phyloP scores from a whole-genome alignment of 2,888 invertebrate species.

The Siphlonurus alternatus region DNA sequence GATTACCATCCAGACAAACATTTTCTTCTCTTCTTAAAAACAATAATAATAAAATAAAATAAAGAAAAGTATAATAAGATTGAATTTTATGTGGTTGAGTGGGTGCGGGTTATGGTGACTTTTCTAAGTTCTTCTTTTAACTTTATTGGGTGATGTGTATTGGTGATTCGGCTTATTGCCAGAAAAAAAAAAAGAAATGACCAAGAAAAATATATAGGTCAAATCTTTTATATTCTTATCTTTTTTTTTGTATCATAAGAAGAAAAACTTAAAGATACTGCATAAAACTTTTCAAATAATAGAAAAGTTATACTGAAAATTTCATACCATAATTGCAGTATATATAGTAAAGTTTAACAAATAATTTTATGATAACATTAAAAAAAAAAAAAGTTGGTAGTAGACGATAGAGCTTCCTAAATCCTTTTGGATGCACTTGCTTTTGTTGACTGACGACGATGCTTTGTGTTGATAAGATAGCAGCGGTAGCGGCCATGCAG shows the following conservation, averaged over 20 bases:
- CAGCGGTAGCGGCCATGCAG: no score
- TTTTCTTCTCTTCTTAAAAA: background rate
- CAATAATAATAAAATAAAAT: background rate
- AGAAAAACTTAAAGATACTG: no score
- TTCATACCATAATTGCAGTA: background rate
- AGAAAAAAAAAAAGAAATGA: background rate
- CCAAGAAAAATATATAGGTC: background rate
- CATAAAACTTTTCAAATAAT: background rate
- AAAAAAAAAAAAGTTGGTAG: no score
- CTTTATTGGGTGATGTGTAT: background rate
- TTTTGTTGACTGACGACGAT: background rate
- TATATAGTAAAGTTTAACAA: conserved; percentile 9
- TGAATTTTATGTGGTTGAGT: background rate
- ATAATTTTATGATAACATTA: no score
- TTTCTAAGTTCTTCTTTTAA: no score
- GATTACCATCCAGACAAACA: background rate
- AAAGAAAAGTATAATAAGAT: background rate
- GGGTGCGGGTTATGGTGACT: background rate
- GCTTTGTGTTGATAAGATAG: background rate
- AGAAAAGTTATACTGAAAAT: background rate
- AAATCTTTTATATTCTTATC: background rate
- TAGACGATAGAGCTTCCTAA: no score
- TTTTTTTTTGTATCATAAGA: no score
- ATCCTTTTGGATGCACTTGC: conserved; percentile 7
- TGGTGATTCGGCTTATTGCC: background rate